Conservation (phyloP, 2,797 vertebrate genomes). For the Amphiprion clarkii region DNA sequence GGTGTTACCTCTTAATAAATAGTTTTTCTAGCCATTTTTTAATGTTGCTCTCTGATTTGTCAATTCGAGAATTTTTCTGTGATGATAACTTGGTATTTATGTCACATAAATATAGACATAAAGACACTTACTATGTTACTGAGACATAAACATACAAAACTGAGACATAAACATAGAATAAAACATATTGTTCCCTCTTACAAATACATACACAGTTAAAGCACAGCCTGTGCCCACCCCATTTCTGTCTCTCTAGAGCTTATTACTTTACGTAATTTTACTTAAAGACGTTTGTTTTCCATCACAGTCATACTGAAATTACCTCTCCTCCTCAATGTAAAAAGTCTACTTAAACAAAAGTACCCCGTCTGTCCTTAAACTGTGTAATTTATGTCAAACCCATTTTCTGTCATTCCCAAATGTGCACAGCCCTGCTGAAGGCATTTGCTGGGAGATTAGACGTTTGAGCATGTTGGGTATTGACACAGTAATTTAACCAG, state of each 20-base stretch:
- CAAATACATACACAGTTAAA: neutral
- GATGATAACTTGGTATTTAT: neutral
- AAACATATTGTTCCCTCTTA: neutral
- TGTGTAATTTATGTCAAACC: neutral
- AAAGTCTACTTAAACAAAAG: neutral
- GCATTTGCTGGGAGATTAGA: constrained; percentile 39
- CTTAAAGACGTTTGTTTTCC: constrained; percentile 3
- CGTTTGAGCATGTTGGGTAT: constrained; percentile 50
- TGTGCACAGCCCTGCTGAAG: constrained; percentile 5
- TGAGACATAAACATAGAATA: neutral
- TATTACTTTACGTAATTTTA: neutral
- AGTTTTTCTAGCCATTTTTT: constrained; percentile 3
- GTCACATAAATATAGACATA: too few relatives aligned
- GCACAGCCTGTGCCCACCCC: neutral
- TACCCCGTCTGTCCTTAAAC: neutral
- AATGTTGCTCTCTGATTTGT: neutral
- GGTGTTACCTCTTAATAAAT: neutral
- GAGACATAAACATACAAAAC: neutral
- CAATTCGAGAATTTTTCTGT: neutral
- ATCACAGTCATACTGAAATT: neutral
- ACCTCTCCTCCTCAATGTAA: neutral
- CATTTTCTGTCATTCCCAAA: constrained; percentile 5
- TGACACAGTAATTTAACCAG: constrained; percentile 60
- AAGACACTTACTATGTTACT: neutral
- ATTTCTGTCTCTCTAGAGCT: neutral